These are phyloP conservation scores for Tuta absoluta DNA, from an alignment of 2,888 invertebrate species.

Conservation along the genomic window DNA sequence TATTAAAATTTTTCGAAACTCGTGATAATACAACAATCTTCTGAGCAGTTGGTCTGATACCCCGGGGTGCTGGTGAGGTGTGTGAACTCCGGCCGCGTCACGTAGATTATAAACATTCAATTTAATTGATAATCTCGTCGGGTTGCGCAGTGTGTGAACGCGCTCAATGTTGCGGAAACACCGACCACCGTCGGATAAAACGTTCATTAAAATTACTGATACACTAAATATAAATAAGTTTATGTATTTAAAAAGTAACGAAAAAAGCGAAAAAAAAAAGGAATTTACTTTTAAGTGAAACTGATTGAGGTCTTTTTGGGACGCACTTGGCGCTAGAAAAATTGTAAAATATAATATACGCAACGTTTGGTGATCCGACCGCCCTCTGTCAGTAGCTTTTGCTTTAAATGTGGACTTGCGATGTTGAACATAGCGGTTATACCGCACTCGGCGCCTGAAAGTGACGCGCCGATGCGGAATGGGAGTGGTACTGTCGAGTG, in stretches of 20 bases:
- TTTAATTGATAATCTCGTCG: slow-evolving; percentile 36
- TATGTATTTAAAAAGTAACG: slow-evolving; percentile 62
- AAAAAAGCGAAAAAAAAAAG: slow-evolving; percentile 54
- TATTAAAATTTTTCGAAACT: no score
- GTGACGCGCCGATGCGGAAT: no score
- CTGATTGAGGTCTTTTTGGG: slow-evolving; percentile 46
- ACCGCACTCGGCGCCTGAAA: no score
- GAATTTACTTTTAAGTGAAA: slow-evolving; percentile 50
- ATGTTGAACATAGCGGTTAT: background rate
- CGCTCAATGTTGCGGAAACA: slow-evolving; percentile 38
- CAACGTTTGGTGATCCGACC: background rate
- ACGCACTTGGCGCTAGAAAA: slow-evolving; percentile 33
- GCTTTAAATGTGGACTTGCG: background rate
- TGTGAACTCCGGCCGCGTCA: slow-evolving; percentile 45
- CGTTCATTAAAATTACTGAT: slow-evolving; percentile 58
- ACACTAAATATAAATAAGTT: slow-evolving; percentile 62
- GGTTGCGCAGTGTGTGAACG: slow-evolving; percentile 42
- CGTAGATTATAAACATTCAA: slow-evolving; percentile 55
- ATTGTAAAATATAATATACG: background rate
- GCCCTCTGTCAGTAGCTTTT: background rate
- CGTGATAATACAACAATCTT: no score
- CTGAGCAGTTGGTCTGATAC: no score
- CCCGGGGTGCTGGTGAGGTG: no score
- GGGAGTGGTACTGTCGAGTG: no score
- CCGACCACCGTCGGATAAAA: slow-evolving; percentile 51